Base-by-base conservation (phyloP, 2,113 vertebrate species). In the Scortum barcoo region DNA sequence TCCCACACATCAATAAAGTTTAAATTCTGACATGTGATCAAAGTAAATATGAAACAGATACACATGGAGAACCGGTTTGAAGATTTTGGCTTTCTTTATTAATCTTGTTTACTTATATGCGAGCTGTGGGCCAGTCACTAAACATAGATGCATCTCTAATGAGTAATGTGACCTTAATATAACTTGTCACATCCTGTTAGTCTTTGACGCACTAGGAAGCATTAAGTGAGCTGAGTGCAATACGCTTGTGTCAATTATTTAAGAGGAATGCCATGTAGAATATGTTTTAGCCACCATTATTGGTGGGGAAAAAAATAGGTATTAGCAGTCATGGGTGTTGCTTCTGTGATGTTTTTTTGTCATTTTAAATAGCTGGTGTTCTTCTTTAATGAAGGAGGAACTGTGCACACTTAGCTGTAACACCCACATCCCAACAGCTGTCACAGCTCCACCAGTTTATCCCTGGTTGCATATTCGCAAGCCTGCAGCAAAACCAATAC, bases 101-200 rank as follows among this genome's bases (percentile, higher is more conserved):
- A 9, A 72, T 57, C 36, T 72, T 24, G 46, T 56, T 65, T 38
- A 17, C 42, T 36, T 8, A 38, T 20, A 20, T 0, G 11, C 70
- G 20, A 33, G 30, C n/a, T 2, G 20, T 2, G 28, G 42, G 57
- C 22, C 44, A 12, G 14, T 56, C 8, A 2, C 19, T 33, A 38
- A 22, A 79, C 13, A 12, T 72, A 51, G 36, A n/a, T 33, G 10
- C 28, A 62, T 76, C n/a, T 61, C 38, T 28, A 38, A 30, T 62
- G 58, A 61, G 46, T 67, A 54, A 85, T 53, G 17, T 67, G 19
- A 66, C 70, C 33, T 71, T 7, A 66, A 63, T 81, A 10, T 60
- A 61, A 54, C 73, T 3, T 61, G 76, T 70, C 72, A 56, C 60
- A 48, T 75, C 56, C 28, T 72, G 44, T 73, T 78, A 54, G 46